A percentile compares a stretch with the other conserved stretches of the same genome.
phyloP scores from a whole-genome alignment of 1,140 invertebrate genomes.

The Rhagoletis zephyria region DNA sequence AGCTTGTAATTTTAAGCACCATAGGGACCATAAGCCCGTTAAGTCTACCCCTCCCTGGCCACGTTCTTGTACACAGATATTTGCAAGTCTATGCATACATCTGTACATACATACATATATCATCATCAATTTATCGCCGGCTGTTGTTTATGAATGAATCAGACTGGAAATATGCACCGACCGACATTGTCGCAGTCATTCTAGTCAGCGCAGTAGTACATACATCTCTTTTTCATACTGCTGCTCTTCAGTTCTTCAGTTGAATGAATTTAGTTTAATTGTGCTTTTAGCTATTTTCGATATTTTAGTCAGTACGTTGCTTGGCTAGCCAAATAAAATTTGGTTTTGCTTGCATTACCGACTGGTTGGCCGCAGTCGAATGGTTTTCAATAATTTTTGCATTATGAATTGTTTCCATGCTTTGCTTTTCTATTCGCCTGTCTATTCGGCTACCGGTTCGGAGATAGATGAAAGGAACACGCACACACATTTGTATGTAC shows the following conservation, averaged over 20 bases:
- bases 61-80: background rate
- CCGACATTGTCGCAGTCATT: conserved; percentile 28
- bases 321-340: background rate
- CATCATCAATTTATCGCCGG: background rate
- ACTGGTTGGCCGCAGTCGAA: background rate
- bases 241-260: conserved; percentile 14
- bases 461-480: background rate
- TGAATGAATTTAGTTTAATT: conserved; percentile 19
- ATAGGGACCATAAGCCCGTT: background rate
- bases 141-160: conserved; percentile 68
- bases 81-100: background rate
- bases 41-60: background rate
- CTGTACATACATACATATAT: background rate
- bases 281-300: conserved; percentile 19
- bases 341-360: conserved; percentile 4
- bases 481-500: background rate
- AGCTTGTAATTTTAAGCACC: too few relatives aligned
- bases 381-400: background rate
- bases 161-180: conserved; percentile 63
- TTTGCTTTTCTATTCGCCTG: background rate
- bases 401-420: background rate
- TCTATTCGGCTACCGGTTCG: background rate
- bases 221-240: conserved; percentile 6
- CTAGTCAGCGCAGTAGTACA: background rate
- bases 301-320: conserved; percentile 17